Percentiles rank a stretch among this genome's conserved stretches.
phyloP scores from a whole-genome alignment of 2,113 vertebrate species.

The Pygoscelis adeliae region DNA sequence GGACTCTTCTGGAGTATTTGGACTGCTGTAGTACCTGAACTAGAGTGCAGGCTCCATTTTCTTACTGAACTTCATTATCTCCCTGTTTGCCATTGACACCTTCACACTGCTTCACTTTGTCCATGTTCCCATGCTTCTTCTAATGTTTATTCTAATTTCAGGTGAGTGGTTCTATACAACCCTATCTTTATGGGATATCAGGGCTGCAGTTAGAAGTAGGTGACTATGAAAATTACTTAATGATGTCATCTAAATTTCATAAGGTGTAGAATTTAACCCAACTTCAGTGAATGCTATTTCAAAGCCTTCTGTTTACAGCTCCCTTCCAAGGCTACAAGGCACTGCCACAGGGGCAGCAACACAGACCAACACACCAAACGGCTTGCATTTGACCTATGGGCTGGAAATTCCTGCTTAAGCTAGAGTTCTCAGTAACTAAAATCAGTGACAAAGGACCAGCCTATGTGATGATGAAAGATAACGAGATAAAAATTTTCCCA shows the following conservation, averaged over 20 bases:
- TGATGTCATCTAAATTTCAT: not conserved
- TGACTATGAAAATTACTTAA: not conserved
- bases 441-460: not conserved
- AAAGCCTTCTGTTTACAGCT: not conserved
- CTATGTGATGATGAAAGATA: not conserved
- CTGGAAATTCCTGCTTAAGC: not conserved
- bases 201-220: not conserved
- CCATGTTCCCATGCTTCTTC: not conserved
- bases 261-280: not conserved
- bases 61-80: not conserved
- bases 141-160: not conserved
- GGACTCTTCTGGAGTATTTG: not conserved
- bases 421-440: not conserved
- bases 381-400: not conserved
- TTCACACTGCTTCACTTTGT: not conserved
- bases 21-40: not conserved
- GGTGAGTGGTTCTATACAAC: not conserved
- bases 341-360: not conserved
- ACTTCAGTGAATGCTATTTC: not conserved
- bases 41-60: not conserved
- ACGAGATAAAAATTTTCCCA: not conserved
- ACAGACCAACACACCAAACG: not conserved
- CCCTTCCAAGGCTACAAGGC: not conserved
- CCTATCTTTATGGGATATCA: not conserved
- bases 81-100: not conserved